Percentiles rank a stretch among this genome's conserved stretches.
Evolutionary conservation across 2,797 vertebrate species (phyloP).

Genomic region (Dryobates pubescens): DNA sequence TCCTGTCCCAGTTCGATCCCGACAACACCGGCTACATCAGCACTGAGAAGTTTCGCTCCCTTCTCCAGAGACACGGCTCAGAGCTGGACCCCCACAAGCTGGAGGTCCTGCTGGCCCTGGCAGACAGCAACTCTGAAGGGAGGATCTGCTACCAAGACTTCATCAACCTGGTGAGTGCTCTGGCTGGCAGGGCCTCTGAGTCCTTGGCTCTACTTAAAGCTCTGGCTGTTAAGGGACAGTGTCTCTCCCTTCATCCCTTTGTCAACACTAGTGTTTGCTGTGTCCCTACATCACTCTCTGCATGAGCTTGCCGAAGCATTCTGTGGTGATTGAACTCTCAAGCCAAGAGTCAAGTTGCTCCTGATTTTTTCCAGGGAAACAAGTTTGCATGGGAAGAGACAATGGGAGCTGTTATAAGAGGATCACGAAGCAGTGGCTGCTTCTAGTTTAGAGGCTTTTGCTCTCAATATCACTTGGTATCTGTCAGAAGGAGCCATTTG

Average conservation of each 20-base stretch:
- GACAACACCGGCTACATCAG: constrained; percentile 95
- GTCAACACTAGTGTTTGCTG: background rate
- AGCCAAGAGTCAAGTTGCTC: background rate
- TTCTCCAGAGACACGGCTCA: constrained; percentile 89
- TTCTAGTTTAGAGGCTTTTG: background rate
- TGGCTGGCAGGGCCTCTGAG: background rate
- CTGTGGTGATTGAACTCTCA: background rate
- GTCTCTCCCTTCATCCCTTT: background rate
- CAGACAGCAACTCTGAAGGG: constrained; percentile 91
- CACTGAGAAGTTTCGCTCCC: constrained; percentile 90
- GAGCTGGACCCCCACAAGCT: constrained; percentile 95
- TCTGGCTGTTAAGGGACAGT: background rate
- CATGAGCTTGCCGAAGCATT: background rate
- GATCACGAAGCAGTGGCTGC: background rate
- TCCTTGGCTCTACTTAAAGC: background rate
- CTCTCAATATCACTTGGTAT: background rate
- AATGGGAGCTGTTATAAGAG: background rate
- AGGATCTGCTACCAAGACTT: constrained; percentile 98
- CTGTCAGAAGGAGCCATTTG: background rate
- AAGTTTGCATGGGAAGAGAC: background rate
- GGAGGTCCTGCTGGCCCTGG: constrained; percentile 93
- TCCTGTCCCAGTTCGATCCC: constrained; percentile 86
- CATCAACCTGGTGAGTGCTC: constrained; percentile 91
- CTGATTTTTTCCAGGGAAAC: constrained; percentile 12
- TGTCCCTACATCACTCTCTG: background rate